Base-by-base conservation (phyloP, 1,140 invertebrate genomes). In the Aphelenchoides fujianensis region DNA sequence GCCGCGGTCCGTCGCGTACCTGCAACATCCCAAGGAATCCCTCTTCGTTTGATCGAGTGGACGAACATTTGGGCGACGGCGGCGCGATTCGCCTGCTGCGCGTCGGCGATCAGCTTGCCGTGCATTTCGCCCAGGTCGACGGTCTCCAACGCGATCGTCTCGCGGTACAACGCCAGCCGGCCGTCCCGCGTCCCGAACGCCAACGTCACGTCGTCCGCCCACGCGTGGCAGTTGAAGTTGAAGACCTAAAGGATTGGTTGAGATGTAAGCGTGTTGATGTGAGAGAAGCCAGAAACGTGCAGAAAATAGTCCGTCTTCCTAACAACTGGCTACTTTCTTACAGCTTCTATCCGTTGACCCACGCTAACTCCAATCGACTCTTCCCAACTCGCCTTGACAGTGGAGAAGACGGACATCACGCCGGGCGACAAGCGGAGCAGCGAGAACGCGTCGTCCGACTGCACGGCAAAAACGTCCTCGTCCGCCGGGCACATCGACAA, bases 181-280 rank as follows among this genome's bases (percentile, higher is more conserved):
- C 72, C 72, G 35, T 74, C 32, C 5, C 5, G 19, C 3, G 72
- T 74, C 57, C 72, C 72, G 68, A 75, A 74, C 27, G 74, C 72
- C 67, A 74, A 30, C 12, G 72, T 74, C 9, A 74, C 72, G 57
- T 74, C 72, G 34, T 74, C 73, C 19, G 57, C 73, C 72, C 72
- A 74, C 31, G 48, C 73, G 57, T 74, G 72, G 30, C 73, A 74
- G 31, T 36, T 74, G 12, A 74, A 30, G 55, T 74, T 54, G 19
- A 63, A 74, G 34, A 74, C 32, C 69, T 70, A n/a, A n/a, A n/a
- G n/a, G n/a, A n/a, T n/a, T n/a, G n/a, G n/a, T n/a, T n/a, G n/a
- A n/a, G n/a, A n/a, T n/a, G n/a, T n/a, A n/a, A n/a, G n/a, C n/a
- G n/a, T n/a, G n/a, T n/a, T n/a, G n/a, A n/a, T n/a, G n/a, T n/a